A percentile compares a stretch with the other conserved stretches of the same genome.
Evolutionary conservation across 2,113 vertebrate genomes (phyloP).

Genomic region (Petaurus breviceps): DNA sequence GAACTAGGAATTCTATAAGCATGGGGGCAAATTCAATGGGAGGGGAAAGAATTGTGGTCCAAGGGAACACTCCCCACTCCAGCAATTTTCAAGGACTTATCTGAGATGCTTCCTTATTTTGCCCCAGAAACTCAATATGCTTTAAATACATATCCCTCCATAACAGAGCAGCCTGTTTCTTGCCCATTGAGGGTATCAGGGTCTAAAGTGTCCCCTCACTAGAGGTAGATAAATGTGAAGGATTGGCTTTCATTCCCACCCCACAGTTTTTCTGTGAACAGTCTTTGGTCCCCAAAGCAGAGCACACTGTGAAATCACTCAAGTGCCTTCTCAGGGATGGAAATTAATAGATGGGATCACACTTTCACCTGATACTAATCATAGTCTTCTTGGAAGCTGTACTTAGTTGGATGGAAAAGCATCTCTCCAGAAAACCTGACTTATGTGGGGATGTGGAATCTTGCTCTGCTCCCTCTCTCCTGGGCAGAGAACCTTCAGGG

Average conservation of each 20-base stretch:
- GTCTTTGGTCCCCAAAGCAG: not conserved
- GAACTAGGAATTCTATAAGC: not conserved
- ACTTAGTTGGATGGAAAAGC: not conserved
- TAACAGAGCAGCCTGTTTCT: not conserved
- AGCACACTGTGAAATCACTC: not conserved
- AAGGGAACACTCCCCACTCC: not conserved
- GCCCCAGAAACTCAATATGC: not conserved
- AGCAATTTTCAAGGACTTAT: not conserved
- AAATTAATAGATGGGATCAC: not conserved
- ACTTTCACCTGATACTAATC: not conserved
- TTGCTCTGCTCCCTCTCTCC: not conserved
- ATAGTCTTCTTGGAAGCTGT: not conserved
- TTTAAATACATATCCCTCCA: not conserved
- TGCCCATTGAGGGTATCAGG: not conserved
- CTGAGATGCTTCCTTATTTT: not conserved
- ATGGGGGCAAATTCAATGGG: not conserved
- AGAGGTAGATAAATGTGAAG: not conserved
- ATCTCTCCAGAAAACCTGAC: not conserved
- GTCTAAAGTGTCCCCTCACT: not conserved
- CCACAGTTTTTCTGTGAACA: not conserved
- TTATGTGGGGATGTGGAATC: not conserved
- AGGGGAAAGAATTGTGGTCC: not conserved
- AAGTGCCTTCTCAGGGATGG: not conserved
- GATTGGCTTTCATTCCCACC: not conserved
- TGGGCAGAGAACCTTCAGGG: not conserved